Conservation (phyloP, 2,113 vertebrate species). For the Thymallus thymallus region DNA sequence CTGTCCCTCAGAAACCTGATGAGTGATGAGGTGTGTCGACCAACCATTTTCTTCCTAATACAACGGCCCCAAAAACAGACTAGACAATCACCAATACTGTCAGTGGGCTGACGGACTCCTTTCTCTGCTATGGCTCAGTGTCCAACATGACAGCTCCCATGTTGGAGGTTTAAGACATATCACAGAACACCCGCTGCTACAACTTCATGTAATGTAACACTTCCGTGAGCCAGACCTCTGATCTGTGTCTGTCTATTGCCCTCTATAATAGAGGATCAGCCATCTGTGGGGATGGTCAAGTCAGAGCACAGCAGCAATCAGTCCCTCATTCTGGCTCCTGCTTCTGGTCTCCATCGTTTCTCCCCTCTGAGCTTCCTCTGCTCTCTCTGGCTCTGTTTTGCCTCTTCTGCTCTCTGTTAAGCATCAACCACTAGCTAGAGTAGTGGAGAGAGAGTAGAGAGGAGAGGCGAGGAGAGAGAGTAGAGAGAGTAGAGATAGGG, state of each 20-base stretch:
- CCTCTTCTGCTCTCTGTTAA: slow-evolving; percentile 20
- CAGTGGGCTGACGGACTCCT: slow-evolving; percentile 3
- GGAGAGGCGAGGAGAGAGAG: neutral
- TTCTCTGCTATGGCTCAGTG: slow-evolving; percentile 21
- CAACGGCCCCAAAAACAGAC: slow-evolving; percentile 4
- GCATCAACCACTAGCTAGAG: slow-evolving; percentile 30
- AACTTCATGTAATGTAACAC: slow-evolving; percentile 4
- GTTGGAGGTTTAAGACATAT: slow-evolving; percentile 10
- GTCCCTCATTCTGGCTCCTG: neutral
- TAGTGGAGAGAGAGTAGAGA: neutral
- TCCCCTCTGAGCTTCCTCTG: neutral
- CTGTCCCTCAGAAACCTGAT: slow-evolving; percentile 13
- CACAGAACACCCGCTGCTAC: slow-evolving; percentile 20
- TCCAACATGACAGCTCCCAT: slow-evolving; percentile 6
- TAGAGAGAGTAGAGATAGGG: neutral
- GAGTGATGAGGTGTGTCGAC: slow-evolving; percentile 4
- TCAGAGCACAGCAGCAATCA: neutral
- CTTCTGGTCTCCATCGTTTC: neutral
- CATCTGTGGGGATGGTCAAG: neutral
- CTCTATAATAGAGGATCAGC: neutral
- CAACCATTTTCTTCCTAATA: slow-evolving; percentile 12
- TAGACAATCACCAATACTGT: slow-evolving; percentile 13
- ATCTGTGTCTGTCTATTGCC: neutral
- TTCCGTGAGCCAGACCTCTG: slow-evolving; percentile 19
- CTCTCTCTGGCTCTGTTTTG: slow-evolving; percentile 26